A percentile compares a stretch with the other conserved stretches of the same genome.
phyloP scores from a whole-genome alignment of 2,113 vertebrate genomes.

The Bubo blakistoni region DNA sequence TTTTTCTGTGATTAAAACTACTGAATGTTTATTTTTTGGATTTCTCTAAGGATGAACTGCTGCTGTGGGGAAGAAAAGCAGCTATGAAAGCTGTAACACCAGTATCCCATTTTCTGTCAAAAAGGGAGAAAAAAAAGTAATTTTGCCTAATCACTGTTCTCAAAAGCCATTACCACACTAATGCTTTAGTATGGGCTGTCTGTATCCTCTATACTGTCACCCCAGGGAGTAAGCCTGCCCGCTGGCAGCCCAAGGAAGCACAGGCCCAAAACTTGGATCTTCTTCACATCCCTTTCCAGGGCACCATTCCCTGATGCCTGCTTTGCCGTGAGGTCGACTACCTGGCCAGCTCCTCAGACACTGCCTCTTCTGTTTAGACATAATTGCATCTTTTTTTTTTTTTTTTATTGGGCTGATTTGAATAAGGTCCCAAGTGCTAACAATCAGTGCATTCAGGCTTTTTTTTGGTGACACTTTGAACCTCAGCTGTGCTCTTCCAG shows the following conservation, averaged over 20 bases:
- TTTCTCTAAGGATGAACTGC: neutral
- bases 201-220: neutral
- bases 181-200: neutral
- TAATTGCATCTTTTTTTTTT: neutral
- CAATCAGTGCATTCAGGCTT: neutral
- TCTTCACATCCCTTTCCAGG: neutral
- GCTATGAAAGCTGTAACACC: neutral
- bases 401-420: neutral
- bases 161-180: neutral
- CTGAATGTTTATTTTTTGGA: neutral
- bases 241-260: neutral
- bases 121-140: neutral
- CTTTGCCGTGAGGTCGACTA: neutral
- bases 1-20: neutral
- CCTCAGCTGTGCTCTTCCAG: neutral
- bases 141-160: neutral
- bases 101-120: neutral
- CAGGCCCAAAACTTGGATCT: neutral
- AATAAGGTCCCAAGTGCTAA: neutral
- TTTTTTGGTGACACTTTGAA: neutral
- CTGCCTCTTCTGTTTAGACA: neutral
- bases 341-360: neutral
- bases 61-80: neutral
- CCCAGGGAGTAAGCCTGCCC: neutral
- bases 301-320: accelerated